Evolutionary conservation across 2,797 vertebrate species (phyloP).

Genomic region (Crax fasciolata): DNA sequence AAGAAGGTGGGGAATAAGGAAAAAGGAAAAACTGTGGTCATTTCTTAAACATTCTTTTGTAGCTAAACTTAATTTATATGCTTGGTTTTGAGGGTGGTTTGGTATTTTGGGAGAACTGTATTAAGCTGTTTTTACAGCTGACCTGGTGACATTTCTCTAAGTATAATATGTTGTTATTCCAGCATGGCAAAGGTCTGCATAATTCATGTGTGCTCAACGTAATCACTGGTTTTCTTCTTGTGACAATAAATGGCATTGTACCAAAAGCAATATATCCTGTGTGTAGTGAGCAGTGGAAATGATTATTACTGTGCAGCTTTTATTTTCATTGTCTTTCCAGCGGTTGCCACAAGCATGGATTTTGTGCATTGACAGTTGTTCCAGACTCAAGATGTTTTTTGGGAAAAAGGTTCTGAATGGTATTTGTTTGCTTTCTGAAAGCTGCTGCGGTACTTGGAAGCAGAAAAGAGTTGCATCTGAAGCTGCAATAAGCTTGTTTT

Average conservation of each 20-base stretch:
- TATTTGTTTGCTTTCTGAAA: conserved; percentile 16
- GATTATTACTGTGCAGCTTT: conserved; percentile 53
- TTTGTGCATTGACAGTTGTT: not conserved
- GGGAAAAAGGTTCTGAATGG: not conserved
- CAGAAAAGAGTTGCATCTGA: not conserved
- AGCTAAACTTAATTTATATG: not conserved
- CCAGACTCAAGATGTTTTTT: not conserved
- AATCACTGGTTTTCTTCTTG: conserved; percentile 62
- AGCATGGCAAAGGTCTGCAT: conserved; percentile 62
- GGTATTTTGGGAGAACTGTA: conserved; percentile 23
- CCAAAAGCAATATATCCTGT: conserved; percentile 61
- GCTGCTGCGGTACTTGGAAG: conserved; percentile 13
- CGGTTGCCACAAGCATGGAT: not conserved
- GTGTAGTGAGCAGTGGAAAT: conserved; percentile 58
- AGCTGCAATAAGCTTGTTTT: conserved; percentile 29
- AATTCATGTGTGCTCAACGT: conserved; percentile 53
- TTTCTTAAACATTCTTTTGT: conserved; percentile 14
- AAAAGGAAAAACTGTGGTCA: not conserved
- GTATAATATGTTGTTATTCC: conserved; percentile 15
- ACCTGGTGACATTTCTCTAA: conserved; percentile 43
- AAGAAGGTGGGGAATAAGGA: not conserved
- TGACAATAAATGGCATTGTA: conserved; percentile 65
- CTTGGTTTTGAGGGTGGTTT: not conserved
- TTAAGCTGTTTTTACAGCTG: conserved; percentile 56
- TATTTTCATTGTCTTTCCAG: conserved; percentile 43